Percentiles rank a stretch among this genome's conserved stretches.
Conservation (phyloP, 2,113 vertebrate species). For the Nicator chloris region DNA sequence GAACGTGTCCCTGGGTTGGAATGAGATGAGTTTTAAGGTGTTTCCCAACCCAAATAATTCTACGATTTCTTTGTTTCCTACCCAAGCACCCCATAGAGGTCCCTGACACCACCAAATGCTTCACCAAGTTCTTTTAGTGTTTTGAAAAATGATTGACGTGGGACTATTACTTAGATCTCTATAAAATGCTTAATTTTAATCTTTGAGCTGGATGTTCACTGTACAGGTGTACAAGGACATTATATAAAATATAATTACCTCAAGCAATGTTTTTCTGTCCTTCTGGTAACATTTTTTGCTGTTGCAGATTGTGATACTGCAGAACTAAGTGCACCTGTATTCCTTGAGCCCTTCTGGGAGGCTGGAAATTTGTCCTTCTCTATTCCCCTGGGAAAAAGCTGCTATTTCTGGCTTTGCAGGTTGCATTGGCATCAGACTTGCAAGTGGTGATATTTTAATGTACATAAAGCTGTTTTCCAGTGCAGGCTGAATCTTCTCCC, state of each 20-base stretch:
- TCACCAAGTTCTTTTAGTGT: background rate
- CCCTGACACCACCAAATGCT: background rate
- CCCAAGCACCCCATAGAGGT: background rate
- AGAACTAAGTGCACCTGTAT: background rate
- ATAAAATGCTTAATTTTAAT: background rate
- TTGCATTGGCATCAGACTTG: background rate
- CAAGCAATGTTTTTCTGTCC: background rate
- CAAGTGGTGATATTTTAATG: conserved; percentile 51
- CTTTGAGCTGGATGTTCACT: background rate
- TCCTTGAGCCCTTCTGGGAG: background rate
- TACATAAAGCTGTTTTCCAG: conserved; percentile 41
- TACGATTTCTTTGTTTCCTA: background rate
- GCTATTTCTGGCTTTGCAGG: conserved; percentile 32
- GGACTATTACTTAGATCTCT: background rate
- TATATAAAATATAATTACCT: background rate
- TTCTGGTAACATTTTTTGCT: background rate
- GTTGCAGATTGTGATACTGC: background rate
- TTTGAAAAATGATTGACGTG: background rate
- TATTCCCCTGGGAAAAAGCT: background rate
- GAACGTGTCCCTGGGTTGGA: background rate
- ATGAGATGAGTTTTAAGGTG: background rate
- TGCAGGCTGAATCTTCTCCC: conserved; percentile 32
- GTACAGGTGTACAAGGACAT: background rate
- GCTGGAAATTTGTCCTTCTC: conserved; percentile 24
- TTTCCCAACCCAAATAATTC: background rate